Evolutionary conservation across 2,888 invertebrate genomes (phyloP), one percentile per base, ranked within the genome.

Genomic region (Andrena bicolor): DNA sequence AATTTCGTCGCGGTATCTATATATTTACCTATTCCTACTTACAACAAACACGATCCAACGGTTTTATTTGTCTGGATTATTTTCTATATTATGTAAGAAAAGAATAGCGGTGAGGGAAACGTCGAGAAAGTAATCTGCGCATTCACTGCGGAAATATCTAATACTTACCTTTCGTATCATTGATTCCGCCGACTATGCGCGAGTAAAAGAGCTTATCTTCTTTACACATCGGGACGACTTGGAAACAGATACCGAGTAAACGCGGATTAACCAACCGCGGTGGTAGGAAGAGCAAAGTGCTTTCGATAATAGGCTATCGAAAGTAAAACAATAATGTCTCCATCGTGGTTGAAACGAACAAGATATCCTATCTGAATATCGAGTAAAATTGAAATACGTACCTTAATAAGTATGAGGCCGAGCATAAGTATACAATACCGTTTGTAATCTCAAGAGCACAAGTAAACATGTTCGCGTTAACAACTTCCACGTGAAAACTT

Each of bases 161-260:
- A 20, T n/a, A 49, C 20, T 41, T n/a, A 26, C 28, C 16, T 64
- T 69, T 13, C 51, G 30, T 23, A 60, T 13, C 30, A 51, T 41
- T 5, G 41, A 73, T 69, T 58, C 41, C 32, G 23, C 3, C 26
- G 70, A 75, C 58, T 66, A 53, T 26, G 71, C 16, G 16, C 20
- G 48, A 23, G 53, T 69, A 56, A 41, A 69, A 35, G 23, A 41
- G 71, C 82, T 83, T 83, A 83, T 83, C 83, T 83, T 64, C 58
- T 41, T 75, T 82, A 68, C 63, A 75, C 75, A 68, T 41, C 26
- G 68, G 41, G 58, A 68, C 66, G 28, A 71, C 71, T 30, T 41
- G 76, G 26, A 68, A 49, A 49, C 58, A 70, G 82, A 82, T 82
- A 82, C 41, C 77, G 77, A 63, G 28, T 51, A 61, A 68, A 71